Conservation (phyloP, 2,113 vertebrate species). For the Alces alces region DNA sequence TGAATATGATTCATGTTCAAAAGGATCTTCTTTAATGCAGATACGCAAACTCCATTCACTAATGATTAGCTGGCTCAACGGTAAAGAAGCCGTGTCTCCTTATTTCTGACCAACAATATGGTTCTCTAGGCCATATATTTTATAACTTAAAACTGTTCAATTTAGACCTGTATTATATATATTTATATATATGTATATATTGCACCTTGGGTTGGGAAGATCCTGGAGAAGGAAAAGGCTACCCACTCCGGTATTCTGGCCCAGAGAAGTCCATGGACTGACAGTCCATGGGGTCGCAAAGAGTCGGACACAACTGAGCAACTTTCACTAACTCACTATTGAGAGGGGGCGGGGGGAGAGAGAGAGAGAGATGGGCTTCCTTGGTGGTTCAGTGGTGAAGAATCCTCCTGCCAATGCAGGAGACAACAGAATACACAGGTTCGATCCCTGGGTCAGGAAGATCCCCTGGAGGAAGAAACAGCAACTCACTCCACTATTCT, state of each 20-base stretch:
- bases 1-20: neutral
- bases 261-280: neutral
- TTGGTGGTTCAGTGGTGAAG: neutral
- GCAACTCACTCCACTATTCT: neutral
- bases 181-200: neutral
- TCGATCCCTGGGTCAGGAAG: neutral
- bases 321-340: neutral
- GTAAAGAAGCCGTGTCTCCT: neutral
- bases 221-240: neutral
- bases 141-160: neutral
- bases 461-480: accelerated
- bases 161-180: neutral
- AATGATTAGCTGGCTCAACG: neutral
- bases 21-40: neutral
- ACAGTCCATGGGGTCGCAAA: neutral
- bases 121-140: neutral
- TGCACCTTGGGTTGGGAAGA: no score
- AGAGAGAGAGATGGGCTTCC: neutral
- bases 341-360: neutral
- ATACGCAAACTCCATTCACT: neutral
- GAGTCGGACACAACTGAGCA: neutral
- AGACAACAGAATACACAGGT: neutral
- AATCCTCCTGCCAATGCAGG: neutral
- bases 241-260: neutral
- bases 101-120: neutral